Evolutionary conservation across 2,797 vertebrate species (phyloP), one percentile per base, ranked within the genome.

Genomic region (Odontamblyopus rebecca): DNA sequence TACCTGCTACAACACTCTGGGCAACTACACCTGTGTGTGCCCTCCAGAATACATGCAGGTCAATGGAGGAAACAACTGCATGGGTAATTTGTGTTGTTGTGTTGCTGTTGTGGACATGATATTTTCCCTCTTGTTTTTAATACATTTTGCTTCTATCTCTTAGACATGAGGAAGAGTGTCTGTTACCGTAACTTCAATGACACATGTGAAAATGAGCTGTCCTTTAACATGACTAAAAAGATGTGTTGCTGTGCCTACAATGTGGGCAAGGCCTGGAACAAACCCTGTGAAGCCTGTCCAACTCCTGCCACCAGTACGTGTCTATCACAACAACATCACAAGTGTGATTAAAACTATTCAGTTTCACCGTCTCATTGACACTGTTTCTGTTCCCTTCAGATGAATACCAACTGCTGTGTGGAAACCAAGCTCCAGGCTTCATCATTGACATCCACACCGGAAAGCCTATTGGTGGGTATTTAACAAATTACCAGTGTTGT

Each of bases 241-340:
- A 96, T 96, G 93, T 99, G 97, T 87, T 98, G 97, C 92, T 99
- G 97, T 26, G 94, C 97, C 69, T 97, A 98, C 91, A 96, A 97
- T 23, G 95, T 98, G 0, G 97, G 97, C 35, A 98, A 95, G 75
- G 97, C 96, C 86, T 98, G 97, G 96, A 97, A 98, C 86, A 96
- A 97, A 70, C 96, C 96, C 0, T 98, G 97, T 0, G 96, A 98
- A 75, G 90, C 96, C 71, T 99, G 97, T 70, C 97, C 97, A 0
- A 94, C 93, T 0, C 96, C 96, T 0, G 94, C 95, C 48, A 97
- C 95, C 81, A 64, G 96, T 98, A 85, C 96, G 96, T 90, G 35
- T n/a, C 18, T 2, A 51, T 67, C n/a, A 0, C 63, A 44, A 9
- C 18, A 32, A 32, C 66, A 35, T 15, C 13, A 44, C 53, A 16